Evolutionary conservation across 2,113 vertebrate species (phyloP).

Genomic region (Sapayoa aenigma): DNA sequence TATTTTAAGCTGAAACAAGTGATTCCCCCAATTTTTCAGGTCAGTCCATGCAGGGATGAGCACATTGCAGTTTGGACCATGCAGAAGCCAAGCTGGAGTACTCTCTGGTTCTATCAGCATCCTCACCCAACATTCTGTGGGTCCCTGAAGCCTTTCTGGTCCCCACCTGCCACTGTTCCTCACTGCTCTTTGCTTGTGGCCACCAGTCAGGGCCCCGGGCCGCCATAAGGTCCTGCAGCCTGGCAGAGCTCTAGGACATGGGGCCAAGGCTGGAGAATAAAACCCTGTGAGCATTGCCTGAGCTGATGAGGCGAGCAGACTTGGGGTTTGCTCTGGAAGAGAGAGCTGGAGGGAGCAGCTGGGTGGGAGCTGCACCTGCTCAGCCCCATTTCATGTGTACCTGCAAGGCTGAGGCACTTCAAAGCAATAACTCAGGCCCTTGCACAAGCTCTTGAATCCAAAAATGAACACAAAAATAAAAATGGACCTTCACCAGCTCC

Average conservation of each 20-base stretch:
- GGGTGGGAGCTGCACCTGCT: not conserved
- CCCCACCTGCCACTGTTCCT: not conserved
- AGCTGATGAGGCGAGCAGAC: not conserved
- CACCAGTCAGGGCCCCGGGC: rapidly evolving
- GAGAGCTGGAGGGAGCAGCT: not conserved
- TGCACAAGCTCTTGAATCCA: not conserved
- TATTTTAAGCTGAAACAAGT: not conserved
- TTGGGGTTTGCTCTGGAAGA: rapidly evolving
- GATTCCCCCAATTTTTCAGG: not conserved
- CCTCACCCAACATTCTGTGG: not conserved
- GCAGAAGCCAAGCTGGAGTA: not conserved
- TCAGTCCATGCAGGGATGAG: not conserved
- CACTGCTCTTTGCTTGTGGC: not conserved
- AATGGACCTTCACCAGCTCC: not conserved
- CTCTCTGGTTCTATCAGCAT: not conserved
- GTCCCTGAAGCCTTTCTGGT: not conserved
- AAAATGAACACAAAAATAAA: not conserved
- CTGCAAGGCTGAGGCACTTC: not conserved
- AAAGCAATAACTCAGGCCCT: not conserved
- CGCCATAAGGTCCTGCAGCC: not conserved
- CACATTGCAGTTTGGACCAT: rapidly evolving
- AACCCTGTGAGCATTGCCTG: not conserved
- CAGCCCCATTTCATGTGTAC: not conserved
- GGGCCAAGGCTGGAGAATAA: not conserved
- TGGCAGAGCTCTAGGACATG: not conserved